Evolutionary conservation across 2,113 vertebrate genomes (phyloP).

Genomic region (Diadophis punctatus): DNA sequence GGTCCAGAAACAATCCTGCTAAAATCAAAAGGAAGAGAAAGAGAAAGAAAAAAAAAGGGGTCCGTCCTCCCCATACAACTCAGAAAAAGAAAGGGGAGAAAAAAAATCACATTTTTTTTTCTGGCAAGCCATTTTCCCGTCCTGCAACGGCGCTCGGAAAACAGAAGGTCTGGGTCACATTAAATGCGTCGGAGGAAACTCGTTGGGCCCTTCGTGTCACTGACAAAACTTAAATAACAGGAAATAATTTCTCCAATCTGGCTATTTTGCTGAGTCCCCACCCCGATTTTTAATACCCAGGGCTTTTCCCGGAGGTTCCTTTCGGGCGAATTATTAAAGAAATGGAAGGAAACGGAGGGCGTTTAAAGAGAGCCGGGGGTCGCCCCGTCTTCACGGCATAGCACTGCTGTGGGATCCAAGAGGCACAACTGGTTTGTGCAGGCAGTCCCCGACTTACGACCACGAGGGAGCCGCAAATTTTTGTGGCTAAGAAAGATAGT

Average conservation of each 20-base stretch:
- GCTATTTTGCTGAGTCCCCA: neutral
- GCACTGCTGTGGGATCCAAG: neutral
- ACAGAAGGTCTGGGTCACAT: neutral
- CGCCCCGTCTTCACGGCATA: neutral
- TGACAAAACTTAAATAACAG: slow-evolving; percentile 51
- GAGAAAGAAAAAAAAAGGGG: neutral
- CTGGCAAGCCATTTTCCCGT: slow-evolving; percentile 54
- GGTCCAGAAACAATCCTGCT: slow-evolving; percentile 57
- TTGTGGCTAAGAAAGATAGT: no score
- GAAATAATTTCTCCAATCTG: slow-evolving; percentile 47
- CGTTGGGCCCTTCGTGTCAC: accelerated
- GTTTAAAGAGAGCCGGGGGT: accelerated
- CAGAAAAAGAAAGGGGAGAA: neutral
- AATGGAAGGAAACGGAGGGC: slow-evolving; percentile 39
- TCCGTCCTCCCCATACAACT: neutral
- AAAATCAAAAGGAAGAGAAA: neutral
- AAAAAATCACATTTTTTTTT: neutral
- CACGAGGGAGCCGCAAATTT: no score
- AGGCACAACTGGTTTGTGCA: neutral
- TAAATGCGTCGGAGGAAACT: neutral
- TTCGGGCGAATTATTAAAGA: neutral
- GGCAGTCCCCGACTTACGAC: neutral
- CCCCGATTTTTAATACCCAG: slow-evolving; percentile 11
- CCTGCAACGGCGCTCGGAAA: slow-evolving; percentile 34
- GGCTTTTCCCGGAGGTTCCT: slow-evolving; percentile 26